Conservation (phyloP, 2,888 invertebrate species). For the Leptinotarsa tumamoca region DNA sequence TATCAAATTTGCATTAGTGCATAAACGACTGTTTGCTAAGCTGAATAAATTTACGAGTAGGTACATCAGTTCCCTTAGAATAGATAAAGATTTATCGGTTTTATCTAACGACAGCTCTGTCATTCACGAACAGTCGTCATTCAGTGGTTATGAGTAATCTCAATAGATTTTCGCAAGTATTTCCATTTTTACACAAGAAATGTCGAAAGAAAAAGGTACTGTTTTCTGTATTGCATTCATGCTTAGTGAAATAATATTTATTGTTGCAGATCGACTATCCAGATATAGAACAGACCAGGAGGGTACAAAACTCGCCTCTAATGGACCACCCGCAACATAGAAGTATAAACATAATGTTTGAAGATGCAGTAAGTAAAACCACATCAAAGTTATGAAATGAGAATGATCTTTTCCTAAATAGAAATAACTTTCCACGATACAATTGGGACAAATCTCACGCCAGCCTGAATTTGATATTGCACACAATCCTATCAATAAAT, state of each 20-base stretch:
- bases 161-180: slow-evolving; percentile 24
- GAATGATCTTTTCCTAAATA: background rate
- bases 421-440: background rate
- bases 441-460: background rate
- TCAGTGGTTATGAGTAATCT: slow-evolving; percentile 25
- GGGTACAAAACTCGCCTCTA: slow-evolving; percentile 61
- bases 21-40: slow-evolving; percentile 2
- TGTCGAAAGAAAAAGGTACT: slow-evolving; percentile 33
- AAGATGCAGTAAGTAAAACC: slow-evolving; percentile 59
- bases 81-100: slow-evolving; percentile 25
- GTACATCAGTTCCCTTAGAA: background rate
- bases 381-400: background rate
- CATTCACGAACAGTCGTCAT: slow-evolving; percentile 1
- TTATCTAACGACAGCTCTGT: slow-evolving; percentile 35
- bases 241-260: background rate
- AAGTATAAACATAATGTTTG: slow-evolving; percentile 63
- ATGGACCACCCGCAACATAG: slow-evolving; percentile 64
- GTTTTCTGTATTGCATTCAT: background rate
- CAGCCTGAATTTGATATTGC: background rate
- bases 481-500: too few relatives aligned
- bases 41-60: background rate
- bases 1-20: slow-evolving; percentile 14
- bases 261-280: slow-evolving; percentile 79
- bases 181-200: slow-evolving; percentile 27
- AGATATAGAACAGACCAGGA: slow-evolving; percentile 67